Percentiles rank a stretch among this genome's conserved stretches.
Conservation (phyloP, 2,113 vertebrate species). For the Microcebus jonahi region DNA sequence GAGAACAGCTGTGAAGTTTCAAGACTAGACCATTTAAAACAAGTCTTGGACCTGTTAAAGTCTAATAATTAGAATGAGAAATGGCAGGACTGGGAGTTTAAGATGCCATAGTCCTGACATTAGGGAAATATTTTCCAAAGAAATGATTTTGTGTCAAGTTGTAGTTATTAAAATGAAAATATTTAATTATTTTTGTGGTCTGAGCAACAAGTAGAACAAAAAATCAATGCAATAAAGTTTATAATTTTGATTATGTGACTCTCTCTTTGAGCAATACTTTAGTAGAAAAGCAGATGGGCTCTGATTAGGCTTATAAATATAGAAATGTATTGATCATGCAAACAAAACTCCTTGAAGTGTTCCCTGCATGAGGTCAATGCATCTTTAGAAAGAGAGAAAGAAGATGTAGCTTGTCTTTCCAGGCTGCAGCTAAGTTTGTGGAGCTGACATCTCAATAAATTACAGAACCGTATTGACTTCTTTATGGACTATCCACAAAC, state of each 20-base stretch:
- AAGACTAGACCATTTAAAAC: constrained; percentile 56
- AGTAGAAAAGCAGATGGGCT: constrained; percentile 76
- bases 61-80: constrained; percentile 64
- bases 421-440: constrained; percentile 40
- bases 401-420: constrained; percentile 44
- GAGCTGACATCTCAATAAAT: constrained; percentile 77
- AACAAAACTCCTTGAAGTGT: constrained; percentile 78
- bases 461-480: constrained; percentile 59
- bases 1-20: constrained; percentile 61
- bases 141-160: constrained; percentile 81
- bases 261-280: constrained; percentile 75
- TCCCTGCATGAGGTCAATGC: constrained; percentile 41
- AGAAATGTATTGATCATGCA: constrained; percentile 82
- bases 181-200: constrained; percentile 80
- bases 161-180: constrained; percentile 79
- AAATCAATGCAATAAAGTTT: constrained; percentile 81
- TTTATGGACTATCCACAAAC: constrained; percentile 59
- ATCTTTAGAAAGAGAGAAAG: constrained; percentile 62
- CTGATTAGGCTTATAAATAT: constrained; percentile 83
- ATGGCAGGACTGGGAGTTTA: constrained; percentile 14
- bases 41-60: constrained; percentile 36
- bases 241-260: constrained; percentile 81
- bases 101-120: constrained; percentile 52
- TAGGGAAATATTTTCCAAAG: constrained; percentile 69
- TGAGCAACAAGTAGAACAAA: constrained; percentile 79